Evolutionary conservation across 2,888 invertebrate species (phyloP).

Genomic region (Coenonympha glycerion): DNA sequence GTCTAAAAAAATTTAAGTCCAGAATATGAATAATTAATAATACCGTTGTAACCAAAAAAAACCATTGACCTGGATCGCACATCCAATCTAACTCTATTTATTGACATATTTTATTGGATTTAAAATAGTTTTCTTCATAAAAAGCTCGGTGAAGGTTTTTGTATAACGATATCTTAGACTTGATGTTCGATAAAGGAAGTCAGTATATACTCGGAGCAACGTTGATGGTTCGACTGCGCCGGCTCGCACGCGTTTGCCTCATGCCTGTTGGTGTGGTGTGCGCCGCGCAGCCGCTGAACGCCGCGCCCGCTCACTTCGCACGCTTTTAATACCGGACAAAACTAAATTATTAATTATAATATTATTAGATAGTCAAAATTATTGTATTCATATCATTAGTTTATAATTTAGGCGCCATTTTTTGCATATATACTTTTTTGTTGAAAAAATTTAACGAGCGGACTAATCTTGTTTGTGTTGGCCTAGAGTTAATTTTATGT

Average conservation of each 20-base stretch:
- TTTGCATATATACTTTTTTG: slow-evolving; percentile 46
- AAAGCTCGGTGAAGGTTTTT: no score
- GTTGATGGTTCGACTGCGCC: no score
- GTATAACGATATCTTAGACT: no score
- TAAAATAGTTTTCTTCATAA: no score
- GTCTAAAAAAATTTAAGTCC: no score
- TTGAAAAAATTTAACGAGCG: slow-evolving; percentile 49
- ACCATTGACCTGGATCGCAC: no score
- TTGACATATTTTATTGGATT: no score
- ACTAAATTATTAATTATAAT: slow-evolving; percentile 51
- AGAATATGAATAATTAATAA: no score
- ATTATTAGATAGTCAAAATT: slow-evolving; percentile 74
- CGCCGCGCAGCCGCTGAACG: slow-evolving; percentile 34
- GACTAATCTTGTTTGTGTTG: slow-evolving; percentile 54
- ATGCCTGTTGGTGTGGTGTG: slow-evolving; percentile 29
- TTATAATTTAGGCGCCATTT: slow-evolving; percentile 69
- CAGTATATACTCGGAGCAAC: no score
- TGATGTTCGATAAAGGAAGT: not conserved
- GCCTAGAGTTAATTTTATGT: slow-evolving; percentile 55
- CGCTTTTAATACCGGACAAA: slow-evolving; percentile 37
- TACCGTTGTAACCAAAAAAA: no score
- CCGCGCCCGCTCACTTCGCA: slow-evolving; percentile 41
- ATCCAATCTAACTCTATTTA: no score
- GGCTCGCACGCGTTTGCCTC: no score
- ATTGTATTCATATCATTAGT: slow-evolving; percentile 74